Evolutionary conservation across 2,113 vertebrate species (phyloP).

Genomic region (Dissostichus mawsoni): DNA sequence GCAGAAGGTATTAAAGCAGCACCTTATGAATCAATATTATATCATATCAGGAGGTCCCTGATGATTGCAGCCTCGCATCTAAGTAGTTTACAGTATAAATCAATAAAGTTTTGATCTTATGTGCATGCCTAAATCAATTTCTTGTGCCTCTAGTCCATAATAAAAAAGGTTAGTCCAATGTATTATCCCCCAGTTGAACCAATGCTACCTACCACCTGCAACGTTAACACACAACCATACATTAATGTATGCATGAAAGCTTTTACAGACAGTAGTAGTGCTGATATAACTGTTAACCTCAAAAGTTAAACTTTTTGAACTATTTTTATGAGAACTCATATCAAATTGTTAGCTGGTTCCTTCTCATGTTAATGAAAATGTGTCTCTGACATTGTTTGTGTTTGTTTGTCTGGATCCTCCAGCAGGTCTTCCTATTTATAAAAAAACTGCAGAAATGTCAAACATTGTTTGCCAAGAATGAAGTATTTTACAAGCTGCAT

Average conservation of each 20-base stretch:
- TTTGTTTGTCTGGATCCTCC: background rate
- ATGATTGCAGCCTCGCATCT: background rate
- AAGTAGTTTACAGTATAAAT: background rate
- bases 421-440: background rate
- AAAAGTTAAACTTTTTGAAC: background rate
- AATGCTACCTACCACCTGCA: background rate
- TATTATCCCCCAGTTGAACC: background rate
- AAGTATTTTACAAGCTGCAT: background rate
- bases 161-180: background rate
- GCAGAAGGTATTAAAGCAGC: too few species aligned
- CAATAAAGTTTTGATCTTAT: conserved; percentile 9
- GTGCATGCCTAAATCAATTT: conserved; percentile 4
- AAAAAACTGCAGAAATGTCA: background rate
- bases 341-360: background rate
- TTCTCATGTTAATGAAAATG: background rate
- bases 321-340: background rate
- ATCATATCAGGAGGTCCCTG: background rate
- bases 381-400: background rate
- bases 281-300: background rate
- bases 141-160: background rate
- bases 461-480: conserved; percentile 10
- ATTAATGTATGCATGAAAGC: background rate
- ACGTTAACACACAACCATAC: background rate
- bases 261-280: background rate
- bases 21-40: background rate